Conservation (phyloP, 2,888 invertebrate genomes). For the Eubasilissa splendida region DNA sequence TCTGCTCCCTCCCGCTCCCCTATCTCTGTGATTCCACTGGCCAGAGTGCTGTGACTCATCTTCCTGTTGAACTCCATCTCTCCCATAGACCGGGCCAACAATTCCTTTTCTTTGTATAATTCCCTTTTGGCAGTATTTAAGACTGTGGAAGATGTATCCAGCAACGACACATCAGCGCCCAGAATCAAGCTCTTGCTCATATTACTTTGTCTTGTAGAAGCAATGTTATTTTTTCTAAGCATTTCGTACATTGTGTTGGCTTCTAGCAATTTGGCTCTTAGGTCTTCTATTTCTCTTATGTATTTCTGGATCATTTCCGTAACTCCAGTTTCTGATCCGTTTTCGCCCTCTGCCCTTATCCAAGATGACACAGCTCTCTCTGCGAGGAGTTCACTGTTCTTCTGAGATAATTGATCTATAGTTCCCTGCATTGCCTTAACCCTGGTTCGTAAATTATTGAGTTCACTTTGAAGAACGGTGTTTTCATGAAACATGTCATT, state of each 20-base stretch:
- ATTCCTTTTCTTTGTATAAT: slow-evolving; percentile 77
- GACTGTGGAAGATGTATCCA: slow-evolving; percentile 65
- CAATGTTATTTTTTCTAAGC: slow-evolving; percentile 73
- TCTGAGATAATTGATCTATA: slow-evolving; percentile 86
- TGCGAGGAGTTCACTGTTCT: slow-evolving; percentile 86
- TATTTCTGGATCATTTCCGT: slow-evolving; percentile 86
- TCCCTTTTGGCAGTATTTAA: slow-evolving; percentile 87
- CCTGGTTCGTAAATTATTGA: slow-evolving; percentile 87
- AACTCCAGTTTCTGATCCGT: slow-evolving; percentile 67
- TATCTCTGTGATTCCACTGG: slow-evolving; percentile 56
- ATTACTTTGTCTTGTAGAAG: slow-evolving; percentile 57
- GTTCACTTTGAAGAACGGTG: slow-evolving; percentile 90
- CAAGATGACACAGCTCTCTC: slow-evolving; percentile 82
- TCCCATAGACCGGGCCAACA: slow-evolving; percentile 70
- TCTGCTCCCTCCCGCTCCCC: slow-evolving; percentile 68
- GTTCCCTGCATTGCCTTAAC: slow-evolving; percentile 97
- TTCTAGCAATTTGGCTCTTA: slow-evolving; percentile 90
- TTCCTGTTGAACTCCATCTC: slow-evolving; percentile 70
- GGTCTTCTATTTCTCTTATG: slow-evolving; percentile 91
- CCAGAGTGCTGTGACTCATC: slow-evolving; percentile 63
- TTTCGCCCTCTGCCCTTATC: slow-evolving; percentile 64
- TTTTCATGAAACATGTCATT: slow-evolving; percentile 98
- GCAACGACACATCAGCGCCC: slow-evolving; percentile 65
- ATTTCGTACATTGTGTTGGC: slow-evolving; percentile 86
- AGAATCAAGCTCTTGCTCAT: slow-evolving; percentile 60